phyloP scores from a whole-genome alignment of 2,888 invertebrate species.

The Poecilus cupreus region DNA sequence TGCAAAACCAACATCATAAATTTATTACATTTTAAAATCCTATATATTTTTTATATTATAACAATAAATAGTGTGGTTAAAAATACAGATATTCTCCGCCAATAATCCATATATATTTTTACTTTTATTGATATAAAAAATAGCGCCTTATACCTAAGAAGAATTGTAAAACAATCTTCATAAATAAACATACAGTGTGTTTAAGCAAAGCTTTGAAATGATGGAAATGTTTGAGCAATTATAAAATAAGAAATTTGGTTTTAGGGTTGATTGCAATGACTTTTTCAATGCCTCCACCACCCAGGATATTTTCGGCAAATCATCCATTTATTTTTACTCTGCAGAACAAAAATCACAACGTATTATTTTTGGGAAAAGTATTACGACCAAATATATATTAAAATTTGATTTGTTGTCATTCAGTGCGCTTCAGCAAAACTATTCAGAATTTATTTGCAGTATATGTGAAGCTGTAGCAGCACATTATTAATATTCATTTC shows the following conservation, averaged over 20 bases:
- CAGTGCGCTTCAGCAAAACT: too few relatives aligned
- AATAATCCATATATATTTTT: constrained; percentile 42
- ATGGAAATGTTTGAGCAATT: not conserved
- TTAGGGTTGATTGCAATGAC: constrained; percentile 7
- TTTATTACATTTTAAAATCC: too few relatives aligned
- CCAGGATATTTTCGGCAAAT: constrained; percentile 44
- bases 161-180: too few relatives aligned
- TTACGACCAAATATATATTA: not conserved
- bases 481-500: too few relatives aligned
- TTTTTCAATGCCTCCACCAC: not conserved
- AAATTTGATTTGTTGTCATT: too few relatives aligned
- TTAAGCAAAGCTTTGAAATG: too few relatives aligned
- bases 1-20: not conserved
- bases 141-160: not conserved
- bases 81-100: too few relatives aligned
- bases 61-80: too few relatives aligned
- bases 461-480: too few relatives aligned
- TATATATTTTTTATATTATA: too few relatives aligned
- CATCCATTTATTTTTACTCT: constrained; percentile 59
- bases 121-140: constrained; percentile 19
- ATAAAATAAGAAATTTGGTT: not conserved
- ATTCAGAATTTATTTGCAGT: too few relatives aligned
- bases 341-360: not conserved
- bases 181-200: too few relatives aligned
- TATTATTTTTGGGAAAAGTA: not conserved